Evolutionary conservation across 2,113 vertebrate genomes (phyloP).

Genomic region (Pelodiscus sinensis): DNA sequence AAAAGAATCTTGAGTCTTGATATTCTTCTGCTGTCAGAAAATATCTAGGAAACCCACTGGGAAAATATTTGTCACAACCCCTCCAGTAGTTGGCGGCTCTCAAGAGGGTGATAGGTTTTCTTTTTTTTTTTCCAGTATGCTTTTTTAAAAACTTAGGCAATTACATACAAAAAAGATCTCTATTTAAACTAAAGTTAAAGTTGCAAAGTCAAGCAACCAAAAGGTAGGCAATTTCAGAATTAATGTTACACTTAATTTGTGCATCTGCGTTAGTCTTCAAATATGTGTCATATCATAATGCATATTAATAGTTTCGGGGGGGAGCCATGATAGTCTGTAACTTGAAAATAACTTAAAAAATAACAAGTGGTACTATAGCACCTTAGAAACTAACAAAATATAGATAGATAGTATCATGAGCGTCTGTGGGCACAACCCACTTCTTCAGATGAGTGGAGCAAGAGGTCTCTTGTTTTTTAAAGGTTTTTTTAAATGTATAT

Average conservation of each 20-base stretch:
- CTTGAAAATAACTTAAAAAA: too few relatives aligned
- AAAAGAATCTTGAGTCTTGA: background rate
- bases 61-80: background rate
- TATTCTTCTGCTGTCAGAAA: background rate
- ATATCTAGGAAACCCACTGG: background rate
- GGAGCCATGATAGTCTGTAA: too few relatives aligned
- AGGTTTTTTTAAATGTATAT: background rate
- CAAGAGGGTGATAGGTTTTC: background rate
- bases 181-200: background rate
- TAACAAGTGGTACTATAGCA: too few relatives aligned
- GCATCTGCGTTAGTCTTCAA: background rate
- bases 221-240: background rate
- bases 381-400: too few relatives aligned
- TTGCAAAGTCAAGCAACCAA: conserved; percentile 8
- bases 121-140: background rate
- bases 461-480: too few relatives aligned
- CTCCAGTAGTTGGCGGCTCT: too few relatives aligned
- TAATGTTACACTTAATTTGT: background rate
- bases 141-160: background rate
- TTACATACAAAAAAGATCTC: background rate
- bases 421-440: too few relatives aligned
- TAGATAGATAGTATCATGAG: too few relatives aligned
- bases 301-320: background rate
- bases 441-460: too few relatives aligned
- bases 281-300: background rate